Percentiles rank a stretch among this genome's conserved stretches.
Conservation (phyloP, 2,888 invertebrate species). For the Hedya salicella region DNA sequence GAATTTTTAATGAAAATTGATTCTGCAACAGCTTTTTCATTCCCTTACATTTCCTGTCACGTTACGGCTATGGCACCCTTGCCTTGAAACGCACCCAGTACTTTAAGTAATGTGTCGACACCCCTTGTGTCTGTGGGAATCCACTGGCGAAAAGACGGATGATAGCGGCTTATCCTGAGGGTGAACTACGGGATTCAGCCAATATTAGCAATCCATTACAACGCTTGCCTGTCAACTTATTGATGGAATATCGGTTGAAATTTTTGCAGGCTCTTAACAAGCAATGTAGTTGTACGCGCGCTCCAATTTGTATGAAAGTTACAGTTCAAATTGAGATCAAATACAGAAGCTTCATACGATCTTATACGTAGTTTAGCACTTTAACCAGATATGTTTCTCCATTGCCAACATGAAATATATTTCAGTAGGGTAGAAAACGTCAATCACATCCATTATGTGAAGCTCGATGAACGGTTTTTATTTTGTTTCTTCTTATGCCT, state of each 20-base stretch:
- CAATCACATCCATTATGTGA: neutral
- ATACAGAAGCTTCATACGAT: neutral
- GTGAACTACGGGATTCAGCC: constrained; percentile 78
- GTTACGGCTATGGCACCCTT: constrained; percentile 46
- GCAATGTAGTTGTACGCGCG: neutral
- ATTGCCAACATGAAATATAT: constrained; percentile 23
- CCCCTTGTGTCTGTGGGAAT: constrained; percentile 42
- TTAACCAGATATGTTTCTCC: constrained; percentile 7
- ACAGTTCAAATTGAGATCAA: constrained; percentile 14
- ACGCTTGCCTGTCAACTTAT: constrained; percentile 50
- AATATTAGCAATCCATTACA: constrained; percentile 84
- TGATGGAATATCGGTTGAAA: constrained; percentile 44
- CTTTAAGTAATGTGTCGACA: constrained; percentile 57
- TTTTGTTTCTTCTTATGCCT: constrained; percentile 13
- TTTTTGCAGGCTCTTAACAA: neutral
- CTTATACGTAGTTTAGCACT: constrained; percentile 1
- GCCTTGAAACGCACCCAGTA: constrained; percentile 50
- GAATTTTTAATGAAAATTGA: constrained; percentile 17
- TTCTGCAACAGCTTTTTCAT: constrained; percentile 17
- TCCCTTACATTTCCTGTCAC: constrained; percentile 28
- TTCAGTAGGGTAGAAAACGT: constrained; percentile 10
- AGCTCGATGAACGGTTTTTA: constrained; percentile 3
- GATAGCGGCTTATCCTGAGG: constrained; percentile 70
- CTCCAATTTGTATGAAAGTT: neutral
- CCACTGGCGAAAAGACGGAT: constrained; percentile 75